Conservation (phyloP, 2,888 invertebrate species). For the Podotricha telesiphe region DNA sequence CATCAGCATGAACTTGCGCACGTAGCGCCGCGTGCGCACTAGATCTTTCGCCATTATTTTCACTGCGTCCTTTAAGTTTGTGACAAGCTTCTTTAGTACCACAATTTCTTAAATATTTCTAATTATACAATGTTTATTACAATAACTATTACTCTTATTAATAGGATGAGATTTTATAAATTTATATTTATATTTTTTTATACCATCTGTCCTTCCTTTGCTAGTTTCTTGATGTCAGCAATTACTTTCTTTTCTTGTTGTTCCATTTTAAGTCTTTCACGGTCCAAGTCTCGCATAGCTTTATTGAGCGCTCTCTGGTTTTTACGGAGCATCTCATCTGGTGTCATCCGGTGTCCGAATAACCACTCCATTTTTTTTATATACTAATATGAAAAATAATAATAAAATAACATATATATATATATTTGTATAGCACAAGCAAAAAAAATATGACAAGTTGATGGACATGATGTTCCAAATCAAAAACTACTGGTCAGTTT, state of each 20-base stretch:
- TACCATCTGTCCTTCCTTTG: constrained; percentile 99
- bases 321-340: constrained; percentile 98
- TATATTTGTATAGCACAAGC: too few relatives aligned
- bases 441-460: too few relatives aligned
- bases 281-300: constrained; percentile 98
- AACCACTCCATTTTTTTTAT: constrained; percentile 92
- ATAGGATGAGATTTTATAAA: too few relatives aligned
- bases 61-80: constrained; percentile 93
- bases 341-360: constrained; percentile 97
- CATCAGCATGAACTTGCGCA: constrained; percentile 99
- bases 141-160: too few relatives aligned
- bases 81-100: too few relatives aligned
- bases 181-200: constrained; percentile 33
- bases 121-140: neutral
- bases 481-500: too few relatives aligned
- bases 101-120: neutral
- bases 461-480: too few relatives aligned
- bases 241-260: constrained; percentile 99
- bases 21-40: constrained; percentile 96
- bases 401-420: too few relatives aligned
- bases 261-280: constrained; percentile 97
- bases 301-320: constrained; percentile 99
- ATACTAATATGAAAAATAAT: neutral
- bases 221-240: constrained; percentile 98
- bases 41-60: constrained; percentile 99